A percentile compares a stretch with the other conserved stretches of the same genome.
These are phyloP conservation scores for Muntiacus reevesi DNA, from an alignment of 2,113 vertebrate genomes.

Conservation along the genomic window DNA sequence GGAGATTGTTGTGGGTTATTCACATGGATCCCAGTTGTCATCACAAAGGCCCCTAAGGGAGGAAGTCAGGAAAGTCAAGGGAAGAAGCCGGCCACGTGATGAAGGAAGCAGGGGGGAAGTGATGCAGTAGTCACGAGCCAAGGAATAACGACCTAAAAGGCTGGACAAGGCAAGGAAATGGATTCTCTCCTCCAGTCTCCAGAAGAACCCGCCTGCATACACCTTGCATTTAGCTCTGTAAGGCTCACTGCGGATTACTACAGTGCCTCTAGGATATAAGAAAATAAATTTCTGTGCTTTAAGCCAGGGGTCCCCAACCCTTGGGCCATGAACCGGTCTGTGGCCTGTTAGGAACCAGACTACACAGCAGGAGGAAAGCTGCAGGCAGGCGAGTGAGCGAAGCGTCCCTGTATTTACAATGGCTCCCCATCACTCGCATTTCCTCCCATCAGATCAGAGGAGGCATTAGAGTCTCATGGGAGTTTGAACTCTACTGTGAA, in stretches of 20 bases:
- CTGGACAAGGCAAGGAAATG: neutral
- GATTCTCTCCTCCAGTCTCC: neutral
- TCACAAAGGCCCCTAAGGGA: neutral
- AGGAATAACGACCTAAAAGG: neutral
- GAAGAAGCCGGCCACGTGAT: neutral
- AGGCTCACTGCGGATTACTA: neutral
- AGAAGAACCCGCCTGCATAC: neutral
- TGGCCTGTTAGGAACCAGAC: neutral
- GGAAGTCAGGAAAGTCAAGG: neutral
- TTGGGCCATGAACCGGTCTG: neutral
- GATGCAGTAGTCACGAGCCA: fast-evolving
- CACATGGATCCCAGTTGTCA: neutral
- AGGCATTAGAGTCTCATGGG: neutral
- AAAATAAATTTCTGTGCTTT: neutral
- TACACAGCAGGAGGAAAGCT: neutral
- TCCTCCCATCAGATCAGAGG: neutral
- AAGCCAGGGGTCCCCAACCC: neutral
- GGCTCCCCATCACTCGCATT: neutral
- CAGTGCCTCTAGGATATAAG: neutral
- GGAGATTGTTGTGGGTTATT: too few relatives aligned
- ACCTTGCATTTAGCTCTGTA: neutral
- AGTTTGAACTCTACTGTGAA: neutral
- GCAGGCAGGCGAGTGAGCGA: neutral
- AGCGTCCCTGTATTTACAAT: neutral
- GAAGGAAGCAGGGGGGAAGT: neutral